Conservation (phyloP, 2,113 vertebrate genomes). For the Cricetomys ansorgei region DNA sequence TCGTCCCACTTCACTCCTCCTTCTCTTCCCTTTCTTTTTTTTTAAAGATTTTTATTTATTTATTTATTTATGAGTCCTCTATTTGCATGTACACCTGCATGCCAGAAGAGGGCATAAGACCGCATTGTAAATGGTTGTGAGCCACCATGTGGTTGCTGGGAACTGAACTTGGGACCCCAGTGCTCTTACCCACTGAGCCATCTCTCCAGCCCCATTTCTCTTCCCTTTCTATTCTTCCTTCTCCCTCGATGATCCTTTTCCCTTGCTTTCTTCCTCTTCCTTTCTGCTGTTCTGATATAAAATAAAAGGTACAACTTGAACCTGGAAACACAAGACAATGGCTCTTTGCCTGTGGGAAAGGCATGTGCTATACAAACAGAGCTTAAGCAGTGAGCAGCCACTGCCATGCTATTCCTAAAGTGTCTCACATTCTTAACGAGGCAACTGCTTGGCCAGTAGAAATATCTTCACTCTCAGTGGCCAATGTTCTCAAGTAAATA, state of each 20-base stretch:
- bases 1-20: too few species aligned
- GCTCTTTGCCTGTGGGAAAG: constrained; percentile 71
- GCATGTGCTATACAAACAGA: constrained; percentile 52
- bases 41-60: too few species aligned
- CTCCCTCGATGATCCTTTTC: neutral
- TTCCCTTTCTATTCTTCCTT: neutral
- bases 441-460: constrained; percentile 64
- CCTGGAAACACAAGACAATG: constrained; percentile 29
- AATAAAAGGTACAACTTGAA: constrained; percentile 71
- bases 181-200: too few species aligned
- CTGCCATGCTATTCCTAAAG: constrained; percentile 70
- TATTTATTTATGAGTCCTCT: too few species aligned
- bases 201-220: too few species aligned
- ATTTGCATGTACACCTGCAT: too few species aligned
- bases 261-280: neutral
- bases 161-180: too few species aligned
- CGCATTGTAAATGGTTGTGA: too few species aligned
- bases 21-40: neutral
- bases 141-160: too few species aligned
- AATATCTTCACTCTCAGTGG: neutral
- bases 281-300: constrained; percentile 50
- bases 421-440: constrained; percentile 65
- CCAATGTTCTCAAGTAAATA: constrained; percentile 36
- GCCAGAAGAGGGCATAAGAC: too few species aligned
- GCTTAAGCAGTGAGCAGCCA: constrained; percentile 66